These are phyloP conservation scores for Poecilia wingei DNA, from an alignment of 2,797 vertebrate species.

Conservation along the genomic window DNA sequence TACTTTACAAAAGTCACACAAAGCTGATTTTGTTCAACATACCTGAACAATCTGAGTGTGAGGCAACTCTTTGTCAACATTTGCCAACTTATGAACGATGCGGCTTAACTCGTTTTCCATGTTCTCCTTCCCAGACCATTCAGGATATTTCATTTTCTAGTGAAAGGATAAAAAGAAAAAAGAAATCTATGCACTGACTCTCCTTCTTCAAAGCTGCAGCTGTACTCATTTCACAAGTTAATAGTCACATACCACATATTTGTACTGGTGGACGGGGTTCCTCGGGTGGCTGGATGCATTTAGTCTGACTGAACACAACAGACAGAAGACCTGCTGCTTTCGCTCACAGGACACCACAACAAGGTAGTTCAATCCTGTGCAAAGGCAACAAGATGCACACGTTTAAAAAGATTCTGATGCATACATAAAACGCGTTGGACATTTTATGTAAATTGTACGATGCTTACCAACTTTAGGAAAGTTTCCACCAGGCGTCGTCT, in stretches of 20 bases:
- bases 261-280: slow-evolving; percentile 25
- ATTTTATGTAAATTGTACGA: background rate
- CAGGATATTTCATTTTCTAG: slow-evolving; percentile 54
- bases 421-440: too few species aligned
- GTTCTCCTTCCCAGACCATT: slow-evolving; percentile 6
- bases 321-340: slow-evolving; percentile 61
- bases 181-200: background rate
- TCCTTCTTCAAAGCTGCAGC: background rate
- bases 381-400: background rate
- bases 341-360: slow-evolving; percentile 32
- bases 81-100: slow-evolving; percentile 17
- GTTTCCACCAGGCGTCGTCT: background rate
- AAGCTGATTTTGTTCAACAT: background rate
- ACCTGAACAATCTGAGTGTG: slow-evolving; percentile 30
- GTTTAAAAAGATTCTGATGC: background rate
- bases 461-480: slow-evolving; percentile 51
- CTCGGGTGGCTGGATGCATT: background rate
- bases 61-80: slow-evolving; percentile 24
- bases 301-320: slow-evolving; percentile 55
- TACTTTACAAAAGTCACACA: background rate
- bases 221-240: background rate
- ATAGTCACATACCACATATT: slow-evolving; percentile 59
- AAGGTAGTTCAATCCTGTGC: slow-evolving; percentile 49
- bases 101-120: slow-evolving; percentile 7
- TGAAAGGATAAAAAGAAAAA: background rate